Conservation (phyloP, 2,888 invertebrate genomes). For the Beris chalybata region DNA sequence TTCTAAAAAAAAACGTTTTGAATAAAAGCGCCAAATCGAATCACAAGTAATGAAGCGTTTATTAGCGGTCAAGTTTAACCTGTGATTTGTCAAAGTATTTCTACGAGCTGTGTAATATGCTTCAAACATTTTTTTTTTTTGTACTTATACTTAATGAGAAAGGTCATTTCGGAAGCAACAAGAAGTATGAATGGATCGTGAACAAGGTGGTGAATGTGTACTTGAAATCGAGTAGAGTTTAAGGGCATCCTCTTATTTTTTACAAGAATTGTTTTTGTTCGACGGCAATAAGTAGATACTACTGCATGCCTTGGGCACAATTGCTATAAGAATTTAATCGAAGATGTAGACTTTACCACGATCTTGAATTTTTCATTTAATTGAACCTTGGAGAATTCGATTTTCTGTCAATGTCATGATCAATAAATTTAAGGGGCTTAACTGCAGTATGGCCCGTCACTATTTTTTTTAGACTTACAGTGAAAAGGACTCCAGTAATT, state of each 20-base stretch:
- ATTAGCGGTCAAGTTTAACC: no score
- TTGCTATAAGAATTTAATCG: conserved; percentile 15
- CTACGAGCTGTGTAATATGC: no score
- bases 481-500: no score
- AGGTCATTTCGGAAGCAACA: conserved; percentile 4
- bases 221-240: conserved; percentile 24
- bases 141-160: not conserved
- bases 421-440: no score
- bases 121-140: no score
- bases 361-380: conserved; percentile 16
- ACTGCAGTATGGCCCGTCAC: no score
- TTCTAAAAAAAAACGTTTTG: no score
- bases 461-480: no score
- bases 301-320: conserved; percentile 12
- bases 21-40: no score
- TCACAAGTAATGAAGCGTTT: no score
- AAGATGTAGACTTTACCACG: conserved; percentile 14
- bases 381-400: conserved; percentile 7
- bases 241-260: conserved; percentile 5
- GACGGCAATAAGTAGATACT: not conserved
- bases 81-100: no score
- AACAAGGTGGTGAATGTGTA: conserved; percentile 18
- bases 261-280: not conserved
- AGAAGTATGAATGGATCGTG: conserved; percentile 15
- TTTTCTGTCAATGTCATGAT: no score